Evolutionary conservation across 2,797 vertebrate genomes (phyloP).

Genomic region (Silurus aristotelis): DNA sequence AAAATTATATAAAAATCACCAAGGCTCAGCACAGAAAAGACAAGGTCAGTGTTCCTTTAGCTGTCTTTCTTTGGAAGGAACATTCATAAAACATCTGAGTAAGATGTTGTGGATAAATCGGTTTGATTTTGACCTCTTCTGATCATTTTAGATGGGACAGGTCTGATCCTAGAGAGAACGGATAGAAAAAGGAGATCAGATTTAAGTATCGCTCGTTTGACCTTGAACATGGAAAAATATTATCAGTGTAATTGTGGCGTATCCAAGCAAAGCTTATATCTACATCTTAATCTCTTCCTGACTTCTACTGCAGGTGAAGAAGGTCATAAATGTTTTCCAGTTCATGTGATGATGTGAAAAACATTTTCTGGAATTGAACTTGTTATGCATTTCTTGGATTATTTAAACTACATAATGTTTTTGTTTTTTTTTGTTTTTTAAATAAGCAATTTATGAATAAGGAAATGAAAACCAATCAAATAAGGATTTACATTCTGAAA

Average conservation of each 20-base stretch:
- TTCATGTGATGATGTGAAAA: neutral
- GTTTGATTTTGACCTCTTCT: slow-evolving; percentile 24
- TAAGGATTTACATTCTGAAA: too few species aligned
- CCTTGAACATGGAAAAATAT: slow-evolving; percentile 4
- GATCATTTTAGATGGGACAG: neutral
- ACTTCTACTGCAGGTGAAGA: too few species aligned
- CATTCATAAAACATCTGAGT: slow-evolving; percentile 44
- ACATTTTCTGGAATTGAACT: too few species aligned
- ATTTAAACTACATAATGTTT: too few species aligned
- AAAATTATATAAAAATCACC: slow-evolving; percentile 32
- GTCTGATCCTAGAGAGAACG: slow-evolving; percentile 28
- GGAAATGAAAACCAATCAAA: too few species aligned
- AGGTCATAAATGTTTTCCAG: neutral
- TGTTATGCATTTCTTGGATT: too few species aligned
- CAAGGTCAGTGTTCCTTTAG: slow-evolving; percentile 25
- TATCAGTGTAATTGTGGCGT: neutral
- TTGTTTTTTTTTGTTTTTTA: too few species aligned
- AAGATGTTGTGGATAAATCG: neutral
- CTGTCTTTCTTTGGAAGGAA: slow-evolving; percentile 15
- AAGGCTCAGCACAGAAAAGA: slow-evolving; percentile 16
- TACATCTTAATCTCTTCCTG: neutral
- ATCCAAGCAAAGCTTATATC: neutral
- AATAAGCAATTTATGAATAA: too few species aligned
- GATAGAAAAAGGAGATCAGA: slow-evolving; percentile 8
- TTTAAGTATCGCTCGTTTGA: neutral